Conservation (phyloP, 2,797 vertebrate genomes). For the Pangasius larnaudii region DNA sequence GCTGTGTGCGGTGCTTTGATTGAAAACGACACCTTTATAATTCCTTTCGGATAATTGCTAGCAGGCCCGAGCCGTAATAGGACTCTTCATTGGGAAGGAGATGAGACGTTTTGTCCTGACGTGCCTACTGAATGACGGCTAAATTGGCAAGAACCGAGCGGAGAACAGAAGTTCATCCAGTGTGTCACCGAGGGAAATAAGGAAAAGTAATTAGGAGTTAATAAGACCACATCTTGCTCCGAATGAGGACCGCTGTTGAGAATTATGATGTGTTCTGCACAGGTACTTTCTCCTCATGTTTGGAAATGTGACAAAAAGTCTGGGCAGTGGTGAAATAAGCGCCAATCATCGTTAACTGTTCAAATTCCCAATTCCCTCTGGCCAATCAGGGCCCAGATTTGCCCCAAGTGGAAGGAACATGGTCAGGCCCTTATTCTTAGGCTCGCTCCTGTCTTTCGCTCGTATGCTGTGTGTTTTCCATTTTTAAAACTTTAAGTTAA, state of each 20-base stretch:
- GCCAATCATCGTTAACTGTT: background rate
- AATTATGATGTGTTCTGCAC: slow-evolving; percentile 28
- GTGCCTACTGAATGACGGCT: slow-evolving; percentile 51
- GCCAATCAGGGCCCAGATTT: background rate
- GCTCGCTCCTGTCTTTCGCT: rapidly evolving
- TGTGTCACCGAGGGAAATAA: slow-evolving; percentile 48
- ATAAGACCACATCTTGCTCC: slow-evolving; percentile 46
- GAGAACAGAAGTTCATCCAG: slow-evolving; percentile 53
- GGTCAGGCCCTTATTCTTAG: background rate
- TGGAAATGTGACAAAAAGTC: background rate
- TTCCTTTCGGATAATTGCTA: slow-evolving; percentile 55
- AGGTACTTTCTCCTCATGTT: slow-evolving; percentile 3
- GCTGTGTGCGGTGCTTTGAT: slow-evolving; percentile 7
- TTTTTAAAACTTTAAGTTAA: background rate
- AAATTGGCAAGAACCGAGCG: slow-evolving; percentile 54
- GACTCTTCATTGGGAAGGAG: slow-evolving; percentile 41
- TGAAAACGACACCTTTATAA: slow-evolving; percentile 49
- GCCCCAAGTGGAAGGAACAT: too few relatives aligned
- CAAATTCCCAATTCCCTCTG: background rate
- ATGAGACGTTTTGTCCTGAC: slow-evolving; percentile 45
- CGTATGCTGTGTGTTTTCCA: background rate
- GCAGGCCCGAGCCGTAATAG: slow-evolving; percentile 44
- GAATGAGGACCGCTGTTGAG: slow-evolving; percentile 17
- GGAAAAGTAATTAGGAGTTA: slow-evolving; percentile 58
- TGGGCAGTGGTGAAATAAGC: background rate